These are phyloP conservation scores for Platycheirus albimanus DNA, from an alignment of 2,888 invertebrate genomes.

Conservation along the genomic window DNA sequence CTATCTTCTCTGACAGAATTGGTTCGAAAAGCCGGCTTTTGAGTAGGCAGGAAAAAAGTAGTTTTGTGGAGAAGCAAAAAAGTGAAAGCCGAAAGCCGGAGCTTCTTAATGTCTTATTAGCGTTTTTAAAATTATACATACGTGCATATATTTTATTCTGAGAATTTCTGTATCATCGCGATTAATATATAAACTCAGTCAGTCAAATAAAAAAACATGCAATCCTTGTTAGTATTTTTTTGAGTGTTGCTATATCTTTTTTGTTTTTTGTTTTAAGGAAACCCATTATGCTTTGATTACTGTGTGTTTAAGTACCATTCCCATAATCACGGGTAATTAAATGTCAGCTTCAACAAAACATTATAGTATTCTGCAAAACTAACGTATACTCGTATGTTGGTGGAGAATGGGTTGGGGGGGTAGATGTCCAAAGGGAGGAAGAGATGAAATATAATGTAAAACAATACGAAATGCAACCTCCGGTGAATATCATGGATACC, in stretches of 20 bases:
- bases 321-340: conserved; percentile 68
- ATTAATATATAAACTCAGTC: not conserved
- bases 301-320: conserved; percentile 45
- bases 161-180: not conserved
- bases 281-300: conserved; percentile 49
- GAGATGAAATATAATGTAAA: conserved; percentile 29
- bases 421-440: not conserved
- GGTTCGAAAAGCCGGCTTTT: conserved; percentile 32
- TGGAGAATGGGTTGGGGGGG: not conserved
- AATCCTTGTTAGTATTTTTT: conserved; percentile 21
- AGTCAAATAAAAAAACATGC: not conserved
- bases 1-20: conserved; percentile 30
- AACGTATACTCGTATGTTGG: conserved; percentile 12
- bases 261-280: conserved; percentile 44
- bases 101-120: conserved; percentile 31
- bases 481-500: conserved; percentile 60
- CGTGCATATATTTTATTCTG: not conserved
- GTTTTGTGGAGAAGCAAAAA: conserved; percentile 7
- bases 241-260: too few species aligned
- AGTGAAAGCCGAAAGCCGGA: conserved; percentile 53
- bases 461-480: conserved; percentile 64
- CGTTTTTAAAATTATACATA: conserved; percentile 9
- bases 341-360: conserved; percentile 56
- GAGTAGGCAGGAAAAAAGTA: conserved; percentile 17
- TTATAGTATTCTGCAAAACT: conserved; percentile 20